Evolutionary conservation across 2,888 invertebrate genomes (phyloP).

Genomic region (Drosophila neotestacea): DNA sequence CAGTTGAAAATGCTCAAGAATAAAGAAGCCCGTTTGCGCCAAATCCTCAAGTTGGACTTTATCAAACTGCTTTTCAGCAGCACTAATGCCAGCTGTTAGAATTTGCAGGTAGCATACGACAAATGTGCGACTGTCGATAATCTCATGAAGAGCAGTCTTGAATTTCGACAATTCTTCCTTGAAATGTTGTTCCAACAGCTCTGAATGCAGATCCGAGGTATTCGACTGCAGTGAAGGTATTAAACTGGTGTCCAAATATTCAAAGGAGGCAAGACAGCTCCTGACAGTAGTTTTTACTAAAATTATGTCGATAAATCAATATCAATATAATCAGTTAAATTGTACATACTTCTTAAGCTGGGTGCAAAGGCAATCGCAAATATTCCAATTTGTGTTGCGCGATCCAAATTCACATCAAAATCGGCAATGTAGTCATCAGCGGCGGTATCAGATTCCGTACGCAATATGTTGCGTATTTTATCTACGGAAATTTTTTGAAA

Average conservation of each 20-base stretch:
- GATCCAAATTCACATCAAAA: slow-evolving; percentile 84
- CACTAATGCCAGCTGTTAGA: slow-evolving; percentile 62
- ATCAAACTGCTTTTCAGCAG: slow-evolving; percentile 64
- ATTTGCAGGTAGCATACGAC: slow-evolving; percentile 78
- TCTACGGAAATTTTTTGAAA: slow-evolving; percentile 80
- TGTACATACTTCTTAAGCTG: slow-evolving; percentile 72
- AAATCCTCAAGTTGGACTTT: slow-evolving; percentile 70
- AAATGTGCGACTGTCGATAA: slow-evolving; percentile 83
- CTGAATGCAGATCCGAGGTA: slow-evolving; percentile 71
- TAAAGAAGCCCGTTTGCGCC: slow-evolving; percentile 74
- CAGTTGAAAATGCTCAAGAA: slow-evolving; percentile 81
- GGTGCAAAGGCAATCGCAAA: slow-evolving; percentile 83
- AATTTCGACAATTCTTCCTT: slow-evolving; percentile 82
- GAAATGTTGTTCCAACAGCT: slow-evolving; percentile 83
- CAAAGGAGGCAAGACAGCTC: slow-evolving; percentile 84
- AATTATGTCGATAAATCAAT: not conserved
- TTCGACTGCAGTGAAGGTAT: slow-evolving; percentile 82
- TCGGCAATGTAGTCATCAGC: slow-evolving; percentile 83
- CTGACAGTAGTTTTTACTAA: slow-evolving; percentile 80
- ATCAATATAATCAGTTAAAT: not conserved
- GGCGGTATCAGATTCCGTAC: slow-evolving; percentile 55
- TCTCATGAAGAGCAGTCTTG: slow-evolving; percentile 79
- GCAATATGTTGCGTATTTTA: slow-evolving; percentile 72
- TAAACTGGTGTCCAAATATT: slow-evolving; percentile 83
- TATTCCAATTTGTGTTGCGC: slow-evolving; percentile 83